Evolutionary conservation across 2,888 invertebrate species (phyloP).

Genomic region (Furcula furcula): DNA sequence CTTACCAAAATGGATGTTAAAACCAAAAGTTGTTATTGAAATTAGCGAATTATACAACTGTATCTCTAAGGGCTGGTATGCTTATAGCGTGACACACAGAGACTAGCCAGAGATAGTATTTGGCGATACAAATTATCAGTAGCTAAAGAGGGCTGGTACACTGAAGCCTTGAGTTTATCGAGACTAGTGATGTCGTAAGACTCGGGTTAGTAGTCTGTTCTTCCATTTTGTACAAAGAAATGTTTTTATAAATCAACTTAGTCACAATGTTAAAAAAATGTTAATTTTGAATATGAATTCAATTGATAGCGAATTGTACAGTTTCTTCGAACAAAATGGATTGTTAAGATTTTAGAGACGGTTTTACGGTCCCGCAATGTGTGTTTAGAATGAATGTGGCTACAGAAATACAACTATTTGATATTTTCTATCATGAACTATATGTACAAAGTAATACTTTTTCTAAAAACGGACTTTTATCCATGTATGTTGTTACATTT

Average conservation of each 20-base stretch:
- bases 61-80: slow-evolving; percentile 16
- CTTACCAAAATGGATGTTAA: slow-evolving; percentile 23
- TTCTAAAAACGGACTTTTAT: too few relatives aligned
- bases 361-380: not conserved
- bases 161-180: too few relatives aligned
- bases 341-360: not conserved
- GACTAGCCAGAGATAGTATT: slow-evolving; percentile 6
- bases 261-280: not conserved
- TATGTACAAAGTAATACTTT: too few relatives aligned
- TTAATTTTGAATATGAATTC: not conserved
- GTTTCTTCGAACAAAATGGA: not conserved
- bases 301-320: not conserved
- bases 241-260: slow-evolving; percentile 1
- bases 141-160: slow-evolving; percentile 5
- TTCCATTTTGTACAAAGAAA: not conserved
- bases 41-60: slow-evolving; percentile 33
- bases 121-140: slow-evolving; percentile 1
- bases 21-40: slow-evolving; percentile 24
- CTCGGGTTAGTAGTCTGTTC: too few relatives aligned
- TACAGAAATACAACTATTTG: too few relatives aligned
- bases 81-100: slow-evolving; percentile 15
- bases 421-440: too few relatives aligned
- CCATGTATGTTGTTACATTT: too few relatives aligned
- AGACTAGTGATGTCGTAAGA: too few relatives aligned
- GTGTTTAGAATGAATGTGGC: slow-evolving; percentile 1